Percentiles rank a stretch among this genome's conserved stretches.
These are phyloP conservation scores for Mesopsocus fuscifrons DNA, from an alignment of 2,888 invertebrate species.

Conservation along the genomic window DNA sequence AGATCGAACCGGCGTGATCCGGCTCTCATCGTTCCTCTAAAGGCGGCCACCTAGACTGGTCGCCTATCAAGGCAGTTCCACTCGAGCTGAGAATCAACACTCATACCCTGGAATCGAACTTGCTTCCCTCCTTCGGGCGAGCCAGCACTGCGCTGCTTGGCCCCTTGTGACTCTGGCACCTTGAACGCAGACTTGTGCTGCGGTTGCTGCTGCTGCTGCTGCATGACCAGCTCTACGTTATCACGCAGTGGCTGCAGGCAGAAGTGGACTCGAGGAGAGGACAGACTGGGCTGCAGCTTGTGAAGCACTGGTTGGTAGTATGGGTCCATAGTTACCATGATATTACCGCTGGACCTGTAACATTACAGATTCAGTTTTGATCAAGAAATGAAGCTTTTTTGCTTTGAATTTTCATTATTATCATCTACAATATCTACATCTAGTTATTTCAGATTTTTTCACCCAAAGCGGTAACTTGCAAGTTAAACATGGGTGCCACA, in stretches of 20 bases:
- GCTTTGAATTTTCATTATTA: too few relatives aligned
- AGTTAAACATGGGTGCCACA: too few relatives aligned
- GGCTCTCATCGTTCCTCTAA: too few relatives aligned
- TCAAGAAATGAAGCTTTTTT: too few relatives aligned
- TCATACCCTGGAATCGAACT: slow-evolving; percentile 6
- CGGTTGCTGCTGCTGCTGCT: background rate
- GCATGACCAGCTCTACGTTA: slow-evolving; percentile 11
- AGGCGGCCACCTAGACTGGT: too few relatives aligned
- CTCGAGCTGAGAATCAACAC: too few relatives aligned
- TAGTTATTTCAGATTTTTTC: too few relatives aligned
- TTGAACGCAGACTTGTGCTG: slow-evolving; percentile 1
- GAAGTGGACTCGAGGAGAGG: slow-evolving; percentile 38
- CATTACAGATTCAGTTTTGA: too few relatives aligned
- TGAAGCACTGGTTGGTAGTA: slow-evolving; percentile 22
- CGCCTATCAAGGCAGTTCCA: too few relatives aligned
- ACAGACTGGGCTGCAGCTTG: slow-evolving; percentile 2
- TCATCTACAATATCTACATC: too few relatives aligned
- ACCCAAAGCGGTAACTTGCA: too few relatives aligned
- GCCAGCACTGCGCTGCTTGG: background rate
- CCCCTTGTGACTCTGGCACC: background rate
- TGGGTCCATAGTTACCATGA: slow-evolving; percentile 21
- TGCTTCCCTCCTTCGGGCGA: background rate
- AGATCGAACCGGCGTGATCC: too few relatives aligned
- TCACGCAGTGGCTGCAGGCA: slow-evolving; percentile 29
- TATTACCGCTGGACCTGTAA: slow-evolving; percentile 40